phyloP scores from a whole-genome alignment of 2,888 invertebrate species.

The Magallana nippona region DNA sequence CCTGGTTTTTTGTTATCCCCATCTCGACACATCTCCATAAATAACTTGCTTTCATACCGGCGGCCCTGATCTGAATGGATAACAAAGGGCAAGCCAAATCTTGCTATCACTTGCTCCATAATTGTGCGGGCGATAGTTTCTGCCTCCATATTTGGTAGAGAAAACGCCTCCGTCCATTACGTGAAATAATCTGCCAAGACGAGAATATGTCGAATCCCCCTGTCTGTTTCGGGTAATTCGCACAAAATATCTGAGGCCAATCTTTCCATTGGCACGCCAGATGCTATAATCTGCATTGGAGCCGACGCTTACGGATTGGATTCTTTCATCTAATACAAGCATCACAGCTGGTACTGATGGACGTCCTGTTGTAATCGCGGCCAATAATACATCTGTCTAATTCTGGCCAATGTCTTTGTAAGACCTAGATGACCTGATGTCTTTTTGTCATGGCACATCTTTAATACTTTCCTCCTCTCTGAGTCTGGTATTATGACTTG shows the following conservation, averaged over 20 bases:
- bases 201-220: not conserved
- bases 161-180: not conserved
- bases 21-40: not conserved
- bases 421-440: conserved; percentile 15
- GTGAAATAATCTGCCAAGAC: conserved; percentile 10
- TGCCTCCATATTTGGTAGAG: conserved; percentile 1
- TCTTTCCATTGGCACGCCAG: not conserved
- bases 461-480: not conserved
- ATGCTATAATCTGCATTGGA: not conserved
- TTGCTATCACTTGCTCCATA: not conserved
- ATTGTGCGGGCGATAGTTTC: not conserved
- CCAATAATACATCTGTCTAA: not conserved
- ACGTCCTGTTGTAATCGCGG: not conserved
- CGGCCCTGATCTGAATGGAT: not conserved
- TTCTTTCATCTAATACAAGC: not conserved
- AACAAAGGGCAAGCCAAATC: not conserved
- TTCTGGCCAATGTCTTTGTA: conserved; percentile 7
- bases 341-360: not conserved
- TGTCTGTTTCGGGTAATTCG: conserved; percentile 5
- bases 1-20: conserved; percentile 14
- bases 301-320: not conserved
- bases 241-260: not conserved
- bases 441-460: not conserved
- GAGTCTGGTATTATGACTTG: not conserved
- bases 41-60: not conserved